A percentile compares a stretch with the other conserved stretches of the same genome.
Evolutionary conservation across 2,797 vertebrate species (phyloP).

Genomic region (Anguilla anguilla): DNA sequence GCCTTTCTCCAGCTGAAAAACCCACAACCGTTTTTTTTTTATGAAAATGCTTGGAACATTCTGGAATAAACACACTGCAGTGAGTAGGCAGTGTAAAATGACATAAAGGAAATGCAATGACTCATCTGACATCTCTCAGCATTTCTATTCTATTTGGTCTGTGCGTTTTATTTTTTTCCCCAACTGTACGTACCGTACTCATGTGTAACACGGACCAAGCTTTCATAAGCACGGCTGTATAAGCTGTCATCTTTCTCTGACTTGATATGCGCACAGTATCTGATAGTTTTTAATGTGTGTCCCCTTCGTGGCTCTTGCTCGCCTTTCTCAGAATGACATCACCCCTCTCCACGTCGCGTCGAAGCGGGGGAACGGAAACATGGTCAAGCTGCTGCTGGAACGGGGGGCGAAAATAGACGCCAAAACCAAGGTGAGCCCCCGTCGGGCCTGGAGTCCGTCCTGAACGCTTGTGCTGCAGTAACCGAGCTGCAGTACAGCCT

Average conservation of each 20-base stretch:
- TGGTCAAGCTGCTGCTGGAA: slow-evolving; percentile 94
- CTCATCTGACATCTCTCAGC: neutral
- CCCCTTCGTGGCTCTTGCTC: neutral
- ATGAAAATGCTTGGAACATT: neutral
- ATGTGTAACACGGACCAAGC: neutral
- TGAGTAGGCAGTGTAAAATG: neutral
- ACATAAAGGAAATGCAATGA: neutral
- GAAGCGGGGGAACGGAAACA: slow-evolving; percentile 94
- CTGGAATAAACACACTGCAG: neutral
- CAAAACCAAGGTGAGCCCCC: slow-evolving; percentile 86
- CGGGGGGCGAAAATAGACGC: slow-evolving; percentile 90
- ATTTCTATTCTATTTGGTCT: neutral
- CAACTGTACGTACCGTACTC: neutral
- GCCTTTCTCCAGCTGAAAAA: neutral
- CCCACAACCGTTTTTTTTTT: neutral
- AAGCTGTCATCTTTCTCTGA: neutral
- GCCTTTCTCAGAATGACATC: slow-evolving; percentile 87
- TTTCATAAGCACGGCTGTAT: neutral
- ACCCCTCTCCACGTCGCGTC: slow-evolving; percentile 94
- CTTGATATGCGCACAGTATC: slow-evolving; percentile 6
- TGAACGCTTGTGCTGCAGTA: neutral
- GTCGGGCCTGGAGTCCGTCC: neutral
- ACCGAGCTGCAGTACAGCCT: no score
- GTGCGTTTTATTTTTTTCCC: neutral
- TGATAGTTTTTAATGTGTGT: neutral